These are phyloP conservation scores for Pholis gunnellus DNA, from an alignment of 2,113 vertebrate species.

Conservation along the genomic window DNA sequence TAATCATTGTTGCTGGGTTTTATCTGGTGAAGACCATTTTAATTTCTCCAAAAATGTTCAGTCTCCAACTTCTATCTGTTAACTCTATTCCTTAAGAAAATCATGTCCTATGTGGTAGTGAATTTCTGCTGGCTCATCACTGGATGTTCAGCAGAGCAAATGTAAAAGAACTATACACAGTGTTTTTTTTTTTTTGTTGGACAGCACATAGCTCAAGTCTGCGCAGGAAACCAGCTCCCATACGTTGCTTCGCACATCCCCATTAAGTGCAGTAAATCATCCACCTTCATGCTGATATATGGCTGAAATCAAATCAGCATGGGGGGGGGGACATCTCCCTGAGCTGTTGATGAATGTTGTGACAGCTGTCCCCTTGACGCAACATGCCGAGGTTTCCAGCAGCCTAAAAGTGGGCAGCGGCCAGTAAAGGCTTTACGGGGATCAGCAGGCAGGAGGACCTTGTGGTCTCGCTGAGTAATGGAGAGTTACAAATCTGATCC, in stretches of 20 bases:
- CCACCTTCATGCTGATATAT: constrained; percentile 25
- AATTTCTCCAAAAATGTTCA: background rate
- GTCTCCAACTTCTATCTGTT: background rate
- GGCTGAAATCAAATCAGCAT: constrained; percentile 21
- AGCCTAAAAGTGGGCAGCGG: background rate
- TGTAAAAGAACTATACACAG: background rate
- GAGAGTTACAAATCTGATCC: constrained; percentile 52
- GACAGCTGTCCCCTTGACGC: constrained; percentile 50
- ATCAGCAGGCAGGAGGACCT: constrained; percentile 48
- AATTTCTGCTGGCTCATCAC: background rate
- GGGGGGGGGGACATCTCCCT: constrained; percentile 37
- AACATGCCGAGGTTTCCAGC: constrained; percentile 6
- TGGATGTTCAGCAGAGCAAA: background rate
- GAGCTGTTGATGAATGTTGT: constrained; percentile 58
- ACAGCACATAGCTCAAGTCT: background rate
- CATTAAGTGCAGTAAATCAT: constrained; percentile 17
- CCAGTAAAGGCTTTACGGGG: constrained; percentile 43
- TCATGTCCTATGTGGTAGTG: background rate
- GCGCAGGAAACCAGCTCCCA: background rate
- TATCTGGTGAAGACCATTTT: background rate
- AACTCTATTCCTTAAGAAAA: background rate
- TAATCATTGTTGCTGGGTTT: background rate
- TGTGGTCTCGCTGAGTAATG: constrained; percentile 22
- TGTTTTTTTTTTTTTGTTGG: background rate
- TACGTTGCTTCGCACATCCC: background rate